Percentiles rank a stretch among this genome's conserved stretches.
phyloP scores from a whole-genome alignment of 2,113 vertebrate species.

The Tragelaphus scriptus region DNA sequence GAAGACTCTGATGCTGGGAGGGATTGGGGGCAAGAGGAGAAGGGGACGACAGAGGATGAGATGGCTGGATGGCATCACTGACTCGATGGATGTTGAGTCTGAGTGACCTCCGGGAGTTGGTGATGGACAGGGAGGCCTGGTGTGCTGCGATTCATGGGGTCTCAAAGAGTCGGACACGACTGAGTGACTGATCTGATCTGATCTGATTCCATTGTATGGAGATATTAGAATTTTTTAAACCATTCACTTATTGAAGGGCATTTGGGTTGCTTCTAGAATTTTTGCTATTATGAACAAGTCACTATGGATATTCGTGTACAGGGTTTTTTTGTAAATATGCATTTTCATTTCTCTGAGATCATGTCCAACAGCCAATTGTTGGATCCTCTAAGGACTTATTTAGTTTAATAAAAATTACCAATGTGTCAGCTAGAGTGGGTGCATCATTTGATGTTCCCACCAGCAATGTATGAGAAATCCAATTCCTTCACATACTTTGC shows the following conservation, averaged over 20 bases:
- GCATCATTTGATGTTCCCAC: neutral
- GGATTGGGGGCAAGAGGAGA: too few relatives aligned
- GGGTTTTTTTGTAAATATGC: neutral
- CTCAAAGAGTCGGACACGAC: too few relatives aligned
- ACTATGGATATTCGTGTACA: neutral
- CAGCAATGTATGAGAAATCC: neutral
- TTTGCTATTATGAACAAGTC: neutral
- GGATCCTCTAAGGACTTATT: neutral
- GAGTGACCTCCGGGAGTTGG: too few relatives aligned
- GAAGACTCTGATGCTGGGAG: too few relatives aligned
- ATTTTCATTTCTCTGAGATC: constrained; percentile 15
- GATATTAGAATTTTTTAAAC: neutral
- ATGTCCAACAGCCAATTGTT: neutral
- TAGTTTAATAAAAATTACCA: neutral
- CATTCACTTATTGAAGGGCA: neutral
- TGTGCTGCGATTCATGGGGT: too few relatives aligned
- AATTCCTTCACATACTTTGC: neutral
- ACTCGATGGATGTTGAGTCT: too few relatives aligned
- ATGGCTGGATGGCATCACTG: too few relatives aligned
- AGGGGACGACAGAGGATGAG: too few relatives aligned
- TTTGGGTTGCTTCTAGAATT: constrained; percentile 3
- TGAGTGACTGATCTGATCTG: too few relatives aligned
- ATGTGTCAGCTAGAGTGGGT: neutral
- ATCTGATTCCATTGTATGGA: neutral
- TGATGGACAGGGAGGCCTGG: too few relatives aligned